Conservation (phyloP, 2,888 invertebrate species). For the Phortica magna region DNA sequence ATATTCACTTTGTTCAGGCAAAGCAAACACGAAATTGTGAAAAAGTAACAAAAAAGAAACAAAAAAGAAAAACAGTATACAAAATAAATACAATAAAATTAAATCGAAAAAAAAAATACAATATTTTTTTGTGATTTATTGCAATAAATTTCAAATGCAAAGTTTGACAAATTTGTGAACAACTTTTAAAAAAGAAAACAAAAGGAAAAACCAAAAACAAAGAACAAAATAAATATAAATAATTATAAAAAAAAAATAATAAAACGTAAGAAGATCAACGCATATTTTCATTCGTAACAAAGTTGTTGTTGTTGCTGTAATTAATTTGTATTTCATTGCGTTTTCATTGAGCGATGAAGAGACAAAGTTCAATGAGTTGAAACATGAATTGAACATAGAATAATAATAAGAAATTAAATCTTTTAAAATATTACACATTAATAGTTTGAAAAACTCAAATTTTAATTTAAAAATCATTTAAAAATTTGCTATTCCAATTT, state of each 20-base stretch:
- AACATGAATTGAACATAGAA: not conserved
- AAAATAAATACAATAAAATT: constrained; percentile 43
- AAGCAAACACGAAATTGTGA: not conserved
- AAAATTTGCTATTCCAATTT: too few species aligned
- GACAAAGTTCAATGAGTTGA: not conserved
- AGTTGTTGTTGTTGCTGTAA: not conserved
- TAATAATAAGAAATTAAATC: too few species aligned
- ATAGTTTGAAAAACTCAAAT: too few species aligned
- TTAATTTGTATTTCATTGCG: not conserved
- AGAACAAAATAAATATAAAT: constrained; percentile 16
- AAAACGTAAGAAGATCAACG: constrained; percentile 1
- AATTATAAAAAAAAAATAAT: constrained; percentile 19
- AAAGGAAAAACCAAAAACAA: constrained; percentile 36
- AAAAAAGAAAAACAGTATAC: constrained; percentile 36
- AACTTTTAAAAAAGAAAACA: constrained; percentile 33
- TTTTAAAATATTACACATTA: too few species aligned
- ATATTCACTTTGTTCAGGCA: constrained; percentile 44
- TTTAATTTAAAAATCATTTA: too few species aligned
- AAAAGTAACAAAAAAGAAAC: constrained; percentile 21
- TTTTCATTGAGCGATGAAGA: not conserved
- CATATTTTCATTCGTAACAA: not conserved
- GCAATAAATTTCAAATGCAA: too few species aligned
- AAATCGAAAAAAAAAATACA: constrained; percentile 19
- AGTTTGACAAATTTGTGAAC: too few species aligned
- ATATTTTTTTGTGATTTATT: too few species aligned